phyloP scores from a whole-genome alignment of 1,140 invertebrate species.

The Platyura marginata region DNA sequence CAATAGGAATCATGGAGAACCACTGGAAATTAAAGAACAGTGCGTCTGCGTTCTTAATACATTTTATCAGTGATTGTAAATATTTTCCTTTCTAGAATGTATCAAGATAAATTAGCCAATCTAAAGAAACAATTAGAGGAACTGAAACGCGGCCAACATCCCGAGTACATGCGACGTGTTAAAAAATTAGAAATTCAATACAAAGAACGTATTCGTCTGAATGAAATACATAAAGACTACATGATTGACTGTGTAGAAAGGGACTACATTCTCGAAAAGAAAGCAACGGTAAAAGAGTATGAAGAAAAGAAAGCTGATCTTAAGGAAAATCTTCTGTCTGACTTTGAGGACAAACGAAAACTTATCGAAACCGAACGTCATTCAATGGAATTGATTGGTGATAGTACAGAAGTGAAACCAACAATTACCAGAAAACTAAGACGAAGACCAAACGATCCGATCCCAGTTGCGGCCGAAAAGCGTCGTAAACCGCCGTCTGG shows the following conservation, averaged over 20 bases:
- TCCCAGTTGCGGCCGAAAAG: slow-evolving; percentile 66
- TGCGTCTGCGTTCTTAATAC: slow-evolving; percentile 28
- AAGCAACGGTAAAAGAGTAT: slow-evolving; percentile 75
- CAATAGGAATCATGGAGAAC: slow-evolving; percentile 47
- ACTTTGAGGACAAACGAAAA: slow-evolving; percentile 83
- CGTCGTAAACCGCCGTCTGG: slow-evolving; percentile 55
- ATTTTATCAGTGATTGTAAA: not conserved
- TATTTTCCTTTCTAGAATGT: slow-evolving; percentile 44
- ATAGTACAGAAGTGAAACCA: slow-evolving; percentile 63
- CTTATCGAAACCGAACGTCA: slow-evolving; percentile 74
- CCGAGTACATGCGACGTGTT: slow-evolving; percentile 66
- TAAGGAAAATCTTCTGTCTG: slow-evolving; percentile 71
- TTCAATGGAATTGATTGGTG: slow-evolving; percentile 72
- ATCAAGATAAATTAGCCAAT: slow-evolving; percentile 78
- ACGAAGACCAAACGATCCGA: slow-evolving; percentile 80
- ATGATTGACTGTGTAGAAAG: slow-evolving; percentile 70
- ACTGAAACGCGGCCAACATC: slow-evolving; percentile 66
- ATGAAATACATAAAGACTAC: slow-evolving; percentile 66
- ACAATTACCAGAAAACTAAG: slow-evolving; percentile 73
- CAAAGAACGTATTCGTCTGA: slow-evolving; percentile 59
- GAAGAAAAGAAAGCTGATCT: slow-evolving; percentile 86
- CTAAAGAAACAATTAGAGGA: slow-evolving; percentile 82
- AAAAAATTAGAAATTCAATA: slow-evolving; percentile 67
- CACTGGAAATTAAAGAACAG: slow-evolving; percentile 82
- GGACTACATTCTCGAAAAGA: slow-evolving; percentile 76